These are phyloP conservation scores for Mastomys coucha DNA, from an alignment of 2,113 vertebrate species.

Conservation along the genomic window DNA sequence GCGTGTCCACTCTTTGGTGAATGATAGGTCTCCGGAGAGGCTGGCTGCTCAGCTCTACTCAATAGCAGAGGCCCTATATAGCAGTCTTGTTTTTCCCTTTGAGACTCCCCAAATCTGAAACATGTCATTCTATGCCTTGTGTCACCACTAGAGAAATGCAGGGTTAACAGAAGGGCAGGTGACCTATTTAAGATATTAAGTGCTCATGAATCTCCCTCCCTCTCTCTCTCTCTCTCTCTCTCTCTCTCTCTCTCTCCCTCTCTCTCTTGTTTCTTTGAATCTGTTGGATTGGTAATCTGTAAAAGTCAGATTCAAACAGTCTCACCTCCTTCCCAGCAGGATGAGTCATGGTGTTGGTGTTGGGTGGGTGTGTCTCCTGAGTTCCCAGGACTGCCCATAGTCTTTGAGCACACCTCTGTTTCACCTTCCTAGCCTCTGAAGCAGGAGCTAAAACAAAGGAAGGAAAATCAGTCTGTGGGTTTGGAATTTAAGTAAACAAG, in stretches of 20 bases:
- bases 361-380: too few species aligned
- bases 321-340: not conserved
- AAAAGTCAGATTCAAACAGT: not conserved
- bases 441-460: constrained; percentile 59
- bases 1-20: not conserved
- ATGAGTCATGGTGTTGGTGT: not conserved
- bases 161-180: not conserved
- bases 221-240: not conserved
- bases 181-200: not conserved
- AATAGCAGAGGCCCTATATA: not conserved
- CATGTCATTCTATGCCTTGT: not conserved
- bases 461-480: not conserved
- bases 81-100: not conserved
- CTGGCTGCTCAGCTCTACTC: not conserved
- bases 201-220: not conserved
- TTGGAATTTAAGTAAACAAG: constrained; percentile 68
- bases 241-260: not conserved
- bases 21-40: not conserved
- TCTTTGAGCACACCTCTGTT: not conserved
- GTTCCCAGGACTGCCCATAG: not conserved
- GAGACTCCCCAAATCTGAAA: not conserved
- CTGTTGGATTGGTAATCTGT: not conserved
- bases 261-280: not conserved
- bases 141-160: not conserved
- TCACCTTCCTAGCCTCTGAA: constrained; percentile 32